Evolutionary conservation across 2,888 invertebrate genomes (phyloP), one percentile per base, ranked within the genome.

Genomic region (Trisateles emortualis): DNA sequence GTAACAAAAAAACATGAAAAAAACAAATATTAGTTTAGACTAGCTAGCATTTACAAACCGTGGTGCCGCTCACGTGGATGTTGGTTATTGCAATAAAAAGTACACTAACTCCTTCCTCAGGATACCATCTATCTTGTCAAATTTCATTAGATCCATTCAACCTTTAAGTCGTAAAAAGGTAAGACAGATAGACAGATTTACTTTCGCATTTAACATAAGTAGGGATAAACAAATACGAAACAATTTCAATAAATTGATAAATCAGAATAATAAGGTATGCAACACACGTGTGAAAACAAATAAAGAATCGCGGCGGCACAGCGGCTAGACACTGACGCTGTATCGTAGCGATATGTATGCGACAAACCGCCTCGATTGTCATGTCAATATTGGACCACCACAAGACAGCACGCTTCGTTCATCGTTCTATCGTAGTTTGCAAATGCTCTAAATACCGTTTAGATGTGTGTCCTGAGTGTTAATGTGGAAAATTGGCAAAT

Each of bases 341-440:
- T 26, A 26, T 26, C 26, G 9, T 68, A 62, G 56, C 69, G 58
- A 70, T 81, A 74, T 64, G 73, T 78, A 80, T 80, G 77, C 78
- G 68, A 71, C 65, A 61, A 59, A 66, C 42, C 57, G 58, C 59
- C 52, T 69, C 76, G 55, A 78, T 78, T 64, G 73, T 58, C 65
- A 35, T 69, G 78, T 74, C 73, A 79, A 80, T 84, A 80, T 79
- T 76, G 75, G 85, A 84, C 83, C 84, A 82, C 84, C 81, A 40
- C 52, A 57, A 44, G 54, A 45, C 55, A 61, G 68, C 65, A 64
- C 66, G 68, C 67, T 68, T 45, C 64, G 46, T 52, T 63, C 67
- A 68, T 45, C 64, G 46, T 52, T 63, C 56, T 56, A 72, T 52
- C 39, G 50, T 49, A 59, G 64, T 62, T 59, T 64, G 61, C 66